Base-by-base conservation (phyloP, 2,888 invertebrate genomes). In the Deilephila elpenor region DNA sequence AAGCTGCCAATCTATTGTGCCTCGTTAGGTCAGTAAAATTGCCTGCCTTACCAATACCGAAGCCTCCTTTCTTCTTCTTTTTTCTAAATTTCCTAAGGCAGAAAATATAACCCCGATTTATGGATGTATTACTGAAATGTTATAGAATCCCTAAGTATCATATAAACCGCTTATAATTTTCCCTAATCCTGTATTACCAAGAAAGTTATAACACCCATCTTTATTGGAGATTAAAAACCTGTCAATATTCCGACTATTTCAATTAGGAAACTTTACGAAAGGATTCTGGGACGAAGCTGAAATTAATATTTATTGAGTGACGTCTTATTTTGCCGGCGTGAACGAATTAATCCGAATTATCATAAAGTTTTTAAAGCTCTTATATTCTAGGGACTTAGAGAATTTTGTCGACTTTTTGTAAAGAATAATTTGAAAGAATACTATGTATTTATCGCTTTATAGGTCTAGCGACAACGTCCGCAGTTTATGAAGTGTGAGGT, bases 301-400 rank as follows among this genome's bases (percentile, higher is more conserved):
- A 70, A 70, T 70, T 25, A 70, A 70, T 70, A 70, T 56, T 32
- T 53, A 29, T 56, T 53, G 53, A 56, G 53, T 17, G 29, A 44
- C 51, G 32, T 56, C 53, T 25, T 19, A 51, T 70, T 70, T 25
- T 32, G 53, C 29, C 29, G 56, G 19, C 53, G 17, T 5, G 20
- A 70, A 53, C 4, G 5, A 70, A 17, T 32, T 32, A 17, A 32
- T 14, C 32, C 61, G 17, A 32, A 32, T 61, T 17, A 32, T 61
- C 19, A 17, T 32, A 32, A 19, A 61, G 14, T 61, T 61, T 4
- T 14, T 44, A 44, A 44, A 11, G 14, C 44, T 44, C 3, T 4
- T 32, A 61, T 0, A 25, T 60, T 29, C 4, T 60, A 20, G 20
- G 4, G 44, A 14, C 11, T 3, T 44, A 11, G 44, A 11, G 11